Conservation (phyloP, 2,797 vertebrate genomes). For the Sorex maritimensis region DNA sequence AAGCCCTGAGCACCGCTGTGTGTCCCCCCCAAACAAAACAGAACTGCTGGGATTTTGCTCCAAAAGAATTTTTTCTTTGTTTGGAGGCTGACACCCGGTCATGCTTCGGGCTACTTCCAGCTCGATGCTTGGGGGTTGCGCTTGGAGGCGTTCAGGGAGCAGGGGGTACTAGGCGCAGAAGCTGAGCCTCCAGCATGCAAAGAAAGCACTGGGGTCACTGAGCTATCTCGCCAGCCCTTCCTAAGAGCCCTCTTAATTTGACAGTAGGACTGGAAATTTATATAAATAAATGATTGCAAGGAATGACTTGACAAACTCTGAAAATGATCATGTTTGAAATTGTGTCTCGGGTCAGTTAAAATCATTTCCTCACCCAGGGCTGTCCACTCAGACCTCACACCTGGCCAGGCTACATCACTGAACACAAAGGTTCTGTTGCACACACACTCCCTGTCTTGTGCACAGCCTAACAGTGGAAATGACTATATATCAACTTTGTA, state of each 20-base stretch:
- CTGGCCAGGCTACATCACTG: neutral
- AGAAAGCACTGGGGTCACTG: too few relatives aligned
- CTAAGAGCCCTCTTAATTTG: neutral
- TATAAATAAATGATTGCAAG: neutral
- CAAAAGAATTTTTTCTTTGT: too few relatives aligned
- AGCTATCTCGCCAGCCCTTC: too few relatives aligned
- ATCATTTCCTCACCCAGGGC: neutral
- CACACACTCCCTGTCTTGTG: neutral
- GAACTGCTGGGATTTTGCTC: neutral
- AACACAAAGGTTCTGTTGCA: constrained; percentile 9
- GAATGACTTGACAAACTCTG: neutral
- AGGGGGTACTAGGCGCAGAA: too few relatives aligned
- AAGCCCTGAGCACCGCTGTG: too few relatives aligned
- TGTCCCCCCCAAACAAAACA: too few relatives aligned
- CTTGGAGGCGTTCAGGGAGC: too few relatives aligned
- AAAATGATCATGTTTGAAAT: neutral
- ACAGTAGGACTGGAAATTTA: neutral
- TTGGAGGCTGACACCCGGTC: too few relatives aligned
- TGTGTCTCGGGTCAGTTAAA: neutral
- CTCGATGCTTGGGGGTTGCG: too few relatives aligned
- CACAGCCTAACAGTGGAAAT: neutral
- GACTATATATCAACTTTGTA: neutral
- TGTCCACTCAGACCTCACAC: neutral
- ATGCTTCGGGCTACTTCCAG: too few relatives aligned
- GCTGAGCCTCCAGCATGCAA: too few relatives aligned